Evolutionary conservation across 2,797 vertebrate species (phyloP).

Genomic region (Acanthornis magna): DNA sequence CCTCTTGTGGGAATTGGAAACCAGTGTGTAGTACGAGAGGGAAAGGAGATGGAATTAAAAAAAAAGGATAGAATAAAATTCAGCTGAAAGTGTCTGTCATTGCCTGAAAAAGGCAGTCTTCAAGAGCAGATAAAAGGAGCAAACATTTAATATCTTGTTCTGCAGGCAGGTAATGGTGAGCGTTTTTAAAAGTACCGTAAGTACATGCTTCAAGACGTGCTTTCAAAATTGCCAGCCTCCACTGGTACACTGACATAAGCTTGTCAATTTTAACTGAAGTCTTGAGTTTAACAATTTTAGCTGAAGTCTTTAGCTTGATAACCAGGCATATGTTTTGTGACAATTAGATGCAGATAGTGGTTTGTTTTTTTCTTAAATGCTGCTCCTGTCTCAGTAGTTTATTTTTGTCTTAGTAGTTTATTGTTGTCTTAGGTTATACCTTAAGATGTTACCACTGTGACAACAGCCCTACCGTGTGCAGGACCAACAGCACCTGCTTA

Average conservation of each 20-base stretch:
- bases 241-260: background rate
- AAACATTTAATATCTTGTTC: background rate
- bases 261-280: background rate
- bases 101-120: background rate
- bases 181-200: background rate
- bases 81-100: background rate
- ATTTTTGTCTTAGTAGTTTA: background rate
- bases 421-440: conserved; percentile 31
- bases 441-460: conserved; percentile 61
- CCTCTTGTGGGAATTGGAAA: background rate
- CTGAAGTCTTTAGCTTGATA: background rate
- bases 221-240: background rate
- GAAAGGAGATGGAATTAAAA: background rate
- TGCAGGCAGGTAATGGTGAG: background rate
- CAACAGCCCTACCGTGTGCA: conserved; percentile 37
- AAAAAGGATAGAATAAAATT: background rate
- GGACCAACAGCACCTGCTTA: conserved; percentile 42
- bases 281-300: background rate
- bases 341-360: background rate
- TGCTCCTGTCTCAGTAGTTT: background rate
- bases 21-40: background rate
- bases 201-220: background rate
- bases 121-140: background rate
- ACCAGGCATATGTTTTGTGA: background rate
- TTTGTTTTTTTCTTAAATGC: background rate